Evolutionary conservation across 2,888 invertebrate genomes (phyloP), one percentile per base, ranked within the genome.

Genomic region (Brachyptera putata): DNA sequence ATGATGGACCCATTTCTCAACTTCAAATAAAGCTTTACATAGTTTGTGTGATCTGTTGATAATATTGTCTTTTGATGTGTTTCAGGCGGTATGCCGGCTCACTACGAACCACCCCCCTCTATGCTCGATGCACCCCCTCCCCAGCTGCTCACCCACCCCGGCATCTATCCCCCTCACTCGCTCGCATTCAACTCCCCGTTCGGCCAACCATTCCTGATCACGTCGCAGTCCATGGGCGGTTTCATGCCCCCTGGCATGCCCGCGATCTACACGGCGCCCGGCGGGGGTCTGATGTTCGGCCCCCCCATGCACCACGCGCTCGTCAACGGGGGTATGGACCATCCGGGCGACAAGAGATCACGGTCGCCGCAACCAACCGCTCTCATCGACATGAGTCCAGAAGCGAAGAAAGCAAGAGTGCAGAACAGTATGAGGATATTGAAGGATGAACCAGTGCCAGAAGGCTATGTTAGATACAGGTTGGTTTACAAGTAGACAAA

Each of bases 401-500:
- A 84, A 63, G 80, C 81, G 14, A 84, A 84, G 72, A 84, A 84
- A 67, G 82, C 82, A 21, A 72, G 84, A 57, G 78, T 84, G 55
- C 84, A 84, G 69, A 81, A 79, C 66, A 82, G 82, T 65, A 87
- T 90, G 86, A 77, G 88, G 24, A 85, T 91, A 68, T 76, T 91
- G 65, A 91, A 93, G 70, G 93, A 93, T 68, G 93, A 93, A 70
- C 91, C 92, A 0, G 91, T 93, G 11, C 94, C 94, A 3, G 88
- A 87, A 58, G 94, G 94, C 0, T 95, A 94, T 72, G 78, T 92
- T 1, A 80, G 94, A 65, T 95, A 91, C 75, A 81, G 91, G 68
- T 79, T 68, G 66, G 53, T 34, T n/a, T 24, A 46, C n/a, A 13
- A 46, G 14, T 16, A 14, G 37, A 3, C 11, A 37, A 4, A 18